These are phyloP conservation scores for Pseudeuparius sepicola DNA, from an alignment of 2,888 invertebrate species.

Conservation along the genomic window DNA sequence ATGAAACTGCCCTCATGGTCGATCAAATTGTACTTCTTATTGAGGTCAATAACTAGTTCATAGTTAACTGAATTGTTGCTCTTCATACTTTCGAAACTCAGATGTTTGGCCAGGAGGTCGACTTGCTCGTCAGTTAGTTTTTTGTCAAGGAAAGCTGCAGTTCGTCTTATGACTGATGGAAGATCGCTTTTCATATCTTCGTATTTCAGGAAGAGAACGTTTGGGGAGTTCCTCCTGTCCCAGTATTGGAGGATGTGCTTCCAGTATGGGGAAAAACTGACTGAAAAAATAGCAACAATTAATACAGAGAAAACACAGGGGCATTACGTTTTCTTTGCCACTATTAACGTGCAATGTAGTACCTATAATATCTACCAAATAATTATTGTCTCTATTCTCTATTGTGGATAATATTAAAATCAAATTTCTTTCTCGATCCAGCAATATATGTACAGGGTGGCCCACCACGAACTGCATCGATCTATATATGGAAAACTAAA, in stretches of 20 bases:
- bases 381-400: too few species aligned
- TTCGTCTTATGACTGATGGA: slow-evolving; percentile 21
- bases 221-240: slow-evolving; percentile 24
- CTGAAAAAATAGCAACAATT: too few species aligned
- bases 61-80: slow-evolving; percentile 46
- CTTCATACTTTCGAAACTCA: slow-evolving; percentile 42
- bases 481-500: too few species aligned
- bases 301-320: too few species aligned
- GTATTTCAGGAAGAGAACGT: slow-evolving; percentile 29
- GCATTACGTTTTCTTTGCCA: too few species aligned
- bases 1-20: slow-evolving; percentile 37
- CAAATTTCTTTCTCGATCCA: too few species aligned
- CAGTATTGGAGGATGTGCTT: slow-evolving; percentile 28
- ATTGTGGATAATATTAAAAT: too few species aligned
- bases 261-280: slow-evolving; percentile 33
- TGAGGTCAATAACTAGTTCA: slow-evolving; percentile 34
- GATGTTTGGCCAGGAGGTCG: slow-evolving; percentile 22
- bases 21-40: slow-evolving; percentile 33
- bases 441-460: too few species aligned
- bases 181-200: slow-evolving; percentile 30
- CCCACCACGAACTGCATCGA: too few species aligned
- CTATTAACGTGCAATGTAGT: too few species aligned
- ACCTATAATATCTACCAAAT: too few species aligned
- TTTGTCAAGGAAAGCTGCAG: slow-evolving; percentile 24
- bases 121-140: slow-evolving; percentile 22